Base-by-base conservation (phyloP, 1,140 invertebrate species). In the Anadara kagoshimensis region DNA sequence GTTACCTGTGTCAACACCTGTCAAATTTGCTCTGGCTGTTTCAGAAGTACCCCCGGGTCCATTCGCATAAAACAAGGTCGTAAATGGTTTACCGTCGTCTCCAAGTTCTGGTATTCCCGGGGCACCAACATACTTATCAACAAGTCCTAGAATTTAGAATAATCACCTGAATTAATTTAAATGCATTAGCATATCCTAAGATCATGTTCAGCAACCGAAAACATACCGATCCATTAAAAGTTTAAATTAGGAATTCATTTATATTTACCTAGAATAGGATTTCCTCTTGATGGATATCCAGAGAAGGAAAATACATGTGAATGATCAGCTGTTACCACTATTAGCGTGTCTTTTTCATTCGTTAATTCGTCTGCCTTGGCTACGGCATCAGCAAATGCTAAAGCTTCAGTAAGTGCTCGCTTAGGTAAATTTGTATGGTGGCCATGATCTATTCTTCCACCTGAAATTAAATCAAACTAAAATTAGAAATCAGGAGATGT, bases 261-360 rank as follows among this genome's bases (percentile, higher is more conserved):
- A 14, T 14, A 20, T 72, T 65, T 82, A 89, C 89, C 89, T 41
- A 90, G 80, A 53, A 90, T 85, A 64, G 83, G 66, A 54, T 86
- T 85, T 20, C 85, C 85, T 26, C 85, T 73, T 0, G 57, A 49
- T 0, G 83, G 74, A 69, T 87, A 88, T 20, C 87, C 86, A 0
- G 71, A 84, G 8, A 87, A 76, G 20, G 53, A 80, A 61, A 89
- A 85, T 4, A 79, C 85, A 76, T 91, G 90, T 1, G 90, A 93
- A 88, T 98, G 96, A 90, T 98, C 96, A 62, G 94, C 94, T 0
- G 96, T 98, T 4, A 98, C 95, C 14, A 97, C 93, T 0, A 97
- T 90, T 10, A 97, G 88, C 0, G 96, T 97, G 59, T 97, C 93
- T 0, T 91, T 83, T 5, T 89, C 72, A 66, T 91, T 81, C 0